Base-by-base conservation (phyloP, 1,140 invertebrate species). In the Trichonephila clavipes region DNA sequence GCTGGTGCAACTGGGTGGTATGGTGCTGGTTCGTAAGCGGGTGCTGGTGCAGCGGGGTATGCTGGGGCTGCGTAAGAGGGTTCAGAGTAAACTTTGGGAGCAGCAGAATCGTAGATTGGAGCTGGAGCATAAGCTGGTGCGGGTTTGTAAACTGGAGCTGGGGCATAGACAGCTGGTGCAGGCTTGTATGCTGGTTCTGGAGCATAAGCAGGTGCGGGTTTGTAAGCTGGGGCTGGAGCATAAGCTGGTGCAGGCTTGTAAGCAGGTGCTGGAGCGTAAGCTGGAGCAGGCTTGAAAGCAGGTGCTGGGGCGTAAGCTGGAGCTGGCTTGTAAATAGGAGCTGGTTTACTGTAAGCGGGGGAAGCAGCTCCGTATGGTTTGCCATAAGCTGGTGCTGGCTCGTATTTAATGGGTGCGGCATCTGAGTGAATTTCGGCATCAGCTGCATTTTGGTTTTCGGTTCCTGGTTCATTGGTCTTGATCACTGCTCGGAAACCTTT, bases 391-490 rank as follows among this genome's bases (percentile, higher is more conserved):
- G 92, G 66, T 12, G 92, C 66, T 19, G 93, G 51, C 16, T 90
- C 87, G 28, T 94, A 94, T 62, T 89, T 94, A 62, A 83, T 81
- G 3, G 93, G 92, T 6, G 82, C 93, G 16, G 93, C 92, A n/a
- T 89, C 82, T 18, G 94, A 94, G 24, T 94, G 93, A 21, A 94
- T 77, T 51, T 94, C 72, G n/a, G 66, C 93, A 40, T 91, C 93
- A 40, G 94, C 93, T 12, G 94, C 24, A 34, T 94, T 87, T 40
- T 94, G 94, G 64, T 94, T 94, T 21, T 94, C 94, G 40, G 94
- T 94, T 40, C 94, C 94, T 19, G 94, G 94, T 62, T 94, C 94
- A 88, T 94, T 94, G 69, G 94, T 94, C 28, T 91, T 93, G 58
- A 94, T 88, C 14, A 82, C 89, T 24, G 94, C 94, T 24, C 94